These are phyloP conservation scores for Cyaniris semiargus DNA, from an alignment of 2,888 invertebrate species.

Conservation along the genomic window DNA sequence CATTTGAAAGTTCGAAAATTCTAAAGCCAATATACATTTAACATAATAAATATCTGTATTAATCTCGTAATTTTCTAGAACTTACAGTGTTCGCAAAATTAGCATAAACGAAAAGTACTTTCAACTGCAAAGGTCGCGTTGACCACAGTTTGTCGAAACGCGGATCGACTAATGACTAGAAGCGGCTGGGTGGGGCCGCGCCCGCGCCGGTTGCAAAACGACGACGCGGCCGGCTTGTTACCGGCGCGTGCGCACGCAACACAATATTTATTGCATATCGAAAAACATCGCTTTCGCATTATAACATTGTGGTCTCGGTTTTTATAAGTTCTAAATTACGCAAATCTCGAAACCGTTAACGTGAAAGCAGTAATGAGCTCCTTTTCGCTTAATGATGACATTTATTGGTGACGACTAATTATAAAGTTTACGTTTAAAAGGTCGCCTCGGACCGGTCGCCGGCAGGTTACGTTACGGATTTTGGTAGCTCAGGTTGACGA, in stretches of 20 bases:
- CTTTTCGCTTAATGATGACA: slow-evolving; percentile 42
- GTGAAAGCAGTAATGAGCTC: slow-evolving; percentile 43
- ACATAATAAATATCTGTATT: neutral
- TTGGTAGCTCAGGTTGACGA: slow-evolving; percentile 52
- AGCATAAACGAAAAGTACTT: slow-evolving; percentile 25
- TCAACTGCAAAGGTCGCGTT: slow-evolving; percentile 13
- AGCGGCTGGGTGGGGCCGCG: slow-evolving; percentile 71
- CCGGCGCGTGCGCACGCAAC: slow-evolving; percentile 68
- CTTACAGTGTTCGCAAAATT: neutral
- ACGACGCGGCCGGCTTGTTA: slow-evolving; percentile 74
- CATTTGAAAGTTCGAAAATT: neutral
- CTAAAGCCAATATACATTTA: neutral
- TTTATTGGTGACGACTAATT: slow-evolving; percentile 40
- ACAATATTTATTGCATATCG: slow-evolving; percentile 79
- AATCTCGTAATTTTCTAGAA: neutral
- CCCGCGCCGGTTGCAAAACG: slow-evolving; percentile 65
- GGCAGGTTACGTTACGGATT: slow-evolving; percentile 61
- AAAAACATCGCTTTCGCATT: slow-evolving; percentile 69
- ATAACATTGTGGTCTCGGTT: slow-evolving; percentile 53
- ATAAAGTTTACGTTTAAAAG: slow-evolving; percentile 42
- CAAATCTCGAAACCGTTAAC: slow-evolving; percentile 36
- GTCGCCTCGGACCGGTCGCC: slow-evolving; percentile 55
- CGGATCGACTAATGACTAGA: slow-evolving; percentile 42
- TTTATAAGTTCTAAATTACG: slow-evolving; percentile 39
- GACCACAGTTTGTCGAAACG: slow-evolving; percentile 30